These are phyloP conservation scores for Caenorhabditis elegans DNA, from an alignment of 1,140 invertebrate genomes.

Conservation along the genomic window WBcel235 BX284604.4:4773501-4774000, in stretches of 20 bases:
- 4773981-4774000: conserved; percentile 67
- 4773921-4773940: conserved; percentile 60
- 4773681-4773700: conserved; percentile 24
- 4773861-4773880: conserved; percentile 53
- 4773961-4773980: conserved; percentile 65
- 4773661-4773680: conserved; percentile 21
- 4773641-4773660: conserved; percentile 8
- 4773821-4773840: conserved; percentile 58
- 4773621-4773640: conserved; percentile 36
- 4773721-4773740: conserved; percentile 52
- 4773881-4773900: conserved; percentile 56
- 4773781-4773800: conserved; percentile 52
- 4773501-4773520: conserved; percentile 56
- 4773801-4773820: conserved; percentile 58
- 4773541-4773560: conserved; percentile 58
- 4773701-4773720: neutral
- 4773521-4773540: conserved; percentile 57
- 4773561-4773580: conserved; percentile 60
- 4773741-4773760: conserved; percentile 60
- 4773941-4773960: conserved; percentile 67
- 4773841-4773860: conserved; percentile 54
- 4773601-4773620: neutral
- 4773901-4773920: conserved; percentile 55
- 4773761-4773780: neutral
- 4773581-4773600: conserved; percentile 49